Base-by-base conservation (phyloP, 1,140 invertebrate species). In the Andricus grossulariae region DNA sequence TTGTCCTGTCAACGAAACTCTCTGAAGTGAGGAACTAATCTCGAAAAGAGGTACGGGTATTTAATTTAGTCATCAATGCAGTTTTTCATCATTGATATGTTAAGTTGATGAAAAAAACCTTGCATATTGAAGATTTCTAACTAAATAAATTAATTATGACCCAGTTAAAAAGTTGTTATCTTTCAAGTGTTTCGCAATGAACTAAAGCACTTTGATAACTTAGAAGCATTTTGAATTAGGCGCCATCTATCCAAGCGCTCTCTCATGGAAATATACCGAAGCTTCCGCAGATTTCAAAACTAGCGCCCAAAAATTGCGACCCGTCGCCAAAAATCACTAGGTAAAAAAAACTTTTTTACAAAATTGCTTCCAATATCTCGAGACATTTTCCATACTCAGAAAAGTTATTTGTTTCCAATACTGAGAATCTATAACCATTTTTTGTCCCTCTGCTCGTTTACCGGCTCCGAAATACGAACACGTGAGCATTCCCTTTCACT, bases 1-100 rank as follows among this genome's bases (percentile, higher is more conserved):
- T 80, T 80, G 79, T 80, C 76, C 70, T 77, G 66, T 74, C 72
- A 74, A 75, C 32, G 51, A 74, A 60, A 74, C 52, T 74, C 12
- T 39, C 60, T 66, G 60, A 66, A 66, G 60, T 66, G 60, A 66
- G 60, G 32, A 39, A 39, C 60, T 15, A 60, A 25, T 13, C 18
- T 12, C 18, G 18, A 11, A 55, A 55, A 11, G 12, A 21, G 39
- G 0, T 45, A n/a, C n/a, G 39, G 39, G 39, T 11, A 45, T 45
- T 45, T 11, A 45, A 45, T 45, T 11, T 45, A 10, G 39, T 45
- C 39, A 45, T 45, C 10, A 45, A 45, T 45, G 25, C 25, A 45
- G 39, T 45, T 45, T 45, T 45, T 45, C 10, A 10, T 45, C 10
- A 45, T 45, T 45, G 10, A 45, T 45, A 11, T 45, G 7, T 11